Base-by-base conservation (phyloP, 2,113 vertebrate genomes). In the Prolemur simus region DNA sequence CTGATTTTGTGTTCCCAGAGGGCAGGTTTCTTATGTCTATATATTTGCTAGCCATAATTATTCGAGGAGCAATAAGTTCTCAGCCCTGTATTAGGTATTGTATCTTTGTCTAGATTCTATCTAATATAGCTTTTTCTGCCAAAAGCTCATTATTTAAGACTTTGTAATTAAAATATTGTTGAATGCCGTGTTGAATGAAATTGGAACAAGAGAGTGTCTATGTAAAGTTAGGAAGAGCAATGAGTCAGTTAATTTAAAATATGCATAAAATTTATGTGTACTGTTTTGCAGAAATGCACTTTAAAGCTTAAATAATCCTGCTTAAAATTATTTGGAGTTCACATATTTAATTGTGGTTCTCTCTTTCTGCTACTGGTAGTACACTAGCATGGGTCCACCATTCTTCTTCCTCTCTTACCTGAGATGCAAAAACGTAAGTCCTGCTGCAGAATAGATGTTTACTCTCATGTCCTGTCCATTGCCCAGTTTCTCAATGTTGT, bases 341-440 rank as follows among this genome's bases (percentile, higher is more conserved):
- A 9, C 10, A 17, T 34, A 7, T 25, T 73, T 56, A 25, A 27
- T 0, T 49, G 18, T 47, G 23, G 12, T 29, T 56, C 1, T 77
- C 9, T 60, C 32, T 87, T 20, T 34, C 34, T 64, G 11, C 66
- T 20, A 45, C 1, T 39, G 42, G 14, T 23, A 4, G 3, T 39
- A 2, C 0, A 47, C 32, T 2, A 47, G 42, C 21, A 1, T 4
- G 13, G 32, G 2, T 27, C 34, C 18, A 25, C 49, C 74, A 29
- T 14, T 47, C 25, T 84, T 91, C 11, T 69, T 27, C 78, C 27
- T 76, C 29, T 92, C 95, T 97, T 96, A 95, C 96, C 96, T 95
- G 68, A 74, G 27, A 32, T 77, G 20, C 63, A 73, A 66, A 90
- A 49, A 47, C 5, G 4, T 18, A 47, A 29, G 23, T 94, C n/a